Base-by-base conservation (phyloP, 2,888 invertebrate genomes). In the Gastrophysa polygoni region DNA sequence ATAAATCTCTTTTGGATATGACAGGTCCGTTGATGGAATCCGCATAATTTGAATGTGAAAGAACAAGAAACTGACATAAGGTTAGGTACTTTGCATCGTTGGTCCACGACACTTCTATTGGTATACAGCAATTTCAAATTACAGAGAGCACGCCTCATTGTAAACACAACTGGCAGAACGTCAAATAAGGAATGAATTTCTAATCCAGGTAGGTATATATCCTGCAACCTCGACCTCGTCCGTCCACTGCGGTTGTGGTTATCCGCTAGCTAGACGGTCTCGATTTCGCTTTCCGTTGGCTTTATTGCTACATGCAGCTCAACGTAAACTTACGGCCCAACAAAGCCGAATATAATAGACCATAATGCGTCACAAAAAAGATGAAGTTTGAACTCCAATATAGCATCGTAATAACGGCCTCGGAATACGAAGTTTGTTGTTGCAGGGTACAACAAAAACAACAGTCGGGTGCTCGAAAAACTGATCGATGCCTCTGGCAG, bases 181-280 rank as follows among this genome's bases (percentile, higher is more conserved):
- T n/a, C n/a, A n/a, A n/a, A n/a, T n/a, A n/a, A n/a, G n/a, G n/a
- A n/a, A n/a, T n/a, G n/a, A n/a, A n/a, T n/a, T n/a, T n/a, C n/a
- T n/a, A n/a, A n/a, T n/a, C n/a, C n/a, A n/a, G n/a, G n/a, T n/a
- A n/a, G n/a, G n/a, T n/a, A n/a, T n/a, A n/a, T n/a, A n/a, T n/a
- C n/a, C n/a, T n/a, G n/a, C n/a, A n/a, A n/a, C n/a, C n/a, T n/a
- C n/a, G n/a, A n/a, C n/a, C n/a, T n/a, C n/a, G n/a, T n/a, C n/a
- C 56, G 49, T 50, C 61, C 50, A 55, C 8, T 47, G 51, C 50
- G 57, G 64, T 57, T 56, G 57, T 54, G 64, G 64, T 64, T 58
- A 64, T 58, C 60, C 64, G 55, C 60, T 50, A 61, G 64, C 44
- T n/a, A n/a, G n/a, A n/a, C 61, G 51, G 61, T 61, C 61, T 64